Conservation (phyloP, 2,797 vertebrate species). For the Chloroceryle inda region DNA sequence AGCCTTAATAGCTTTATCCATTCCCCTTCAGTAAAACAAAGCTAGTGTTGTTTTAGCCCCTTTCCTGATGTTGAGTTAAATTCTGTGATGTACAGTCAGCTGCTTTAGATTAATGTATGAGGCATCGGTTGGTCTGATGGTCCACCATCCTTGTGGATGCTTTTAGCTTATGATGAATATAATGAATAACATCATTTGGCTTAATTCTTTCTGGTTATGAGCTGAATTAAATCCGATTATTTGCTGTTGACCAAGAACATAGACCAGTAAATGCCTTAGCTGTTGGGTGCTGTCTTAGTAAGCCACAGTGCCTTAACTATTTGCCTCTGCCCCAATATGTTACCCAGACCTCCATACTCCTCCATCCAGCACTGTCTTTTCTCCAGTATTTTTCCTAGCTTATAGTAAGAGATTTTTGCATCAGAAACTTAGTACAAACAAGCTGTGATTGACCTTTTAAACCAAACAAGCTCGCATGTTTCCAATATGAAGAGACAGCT, state of each 20-base stretch:
- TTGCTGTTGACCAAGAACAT: not conserved
- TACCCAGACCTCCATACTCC: not conserved
- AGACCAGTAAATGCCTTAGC: not conserved
- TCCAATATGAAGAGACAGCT: constrained; percentile 70
- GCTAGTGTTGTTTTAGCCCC: not conserved
- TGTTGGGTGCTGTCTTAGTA: not conserved
- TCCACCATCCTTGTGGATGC: not conserved
- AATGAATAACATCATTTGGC: not conserved
- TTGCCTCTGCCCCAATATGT: not conserved
- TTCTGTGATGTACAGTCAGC: not conserved
- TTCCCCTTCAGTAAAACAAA: not conserved
- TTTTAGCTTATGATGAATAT: not conserved
- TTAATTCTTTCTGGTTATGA: not conserved
- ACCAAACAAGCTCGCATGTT: constrained; percentile 69
- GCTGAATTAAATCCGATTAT: not conserved
- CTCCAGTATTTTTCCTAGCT: constrained; percentile 12
- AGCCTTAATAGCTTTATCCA: not conserved
- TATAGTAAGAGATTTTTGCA: constrained; percentile 42
- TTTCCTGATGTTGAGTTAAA: not conserved
- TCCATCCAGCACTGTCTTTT: not conserved
- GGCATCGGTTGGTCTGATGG: not conserved
- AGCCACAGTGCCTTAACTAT: not conserved
- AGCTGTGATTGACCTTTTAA: constrained; percentile 78
- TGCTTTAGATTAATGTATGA: not conserved
- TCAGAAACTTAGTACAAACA: constrained; percentile 62